phyloP scores from a whole-genome alignment of 2,797 vertebrate genomes.

The Spheniscus humboldti region DNA sequence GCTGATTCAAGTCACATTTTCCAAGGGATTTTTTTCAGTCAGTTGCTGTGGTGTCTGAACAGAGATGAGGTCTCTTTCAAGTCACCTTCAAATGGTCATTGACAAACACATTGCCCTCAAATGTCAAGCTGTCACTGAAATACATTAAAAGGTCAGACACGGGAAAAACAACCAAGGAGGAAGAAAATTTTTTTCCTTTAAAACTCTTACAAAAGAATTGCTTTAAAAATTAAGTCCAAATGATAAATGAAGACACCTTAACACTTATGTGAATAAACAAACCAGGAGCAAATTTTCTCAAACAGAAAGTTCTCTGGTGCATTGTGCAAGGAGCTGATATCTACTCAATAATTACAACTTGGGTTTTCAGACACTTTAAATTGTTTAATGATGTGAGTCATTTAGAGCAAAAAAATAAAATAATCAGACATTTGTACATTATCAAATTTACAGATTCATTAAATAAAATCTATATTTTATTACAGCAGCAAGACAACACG shows the following conservation, averaged over 20 bases:
- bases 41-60: not conserved
- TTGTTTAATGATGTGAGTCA: not conserved
- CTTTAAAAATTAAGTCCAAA: not conserved
- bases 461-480: slow-evolving; percentile 3
- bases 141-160: slow-evolving; percentile 1
- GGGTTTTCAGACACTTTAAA: not conserved
- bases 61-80: not conserved
- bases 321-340: not conserved
- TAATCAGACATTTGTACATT: not conserved
- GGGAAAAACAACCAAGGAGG: not conserved
- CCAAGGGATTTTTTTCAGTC: not conserved
- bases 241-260: not conserved
- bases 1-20: not conserved
- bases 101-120: not conserved
- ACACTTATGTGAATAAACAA: not conserved
- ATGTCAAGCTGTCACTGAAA: slow-evolving; percentile 13
- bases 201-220: not conserved
- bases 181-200: not conserved
- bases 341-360: not conserved
- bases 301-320: not conserved
- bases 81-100: not conserved
- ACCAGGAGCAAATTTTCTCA: not conserved
- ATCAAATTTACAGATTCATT: not conserved
- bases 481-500: not conserved
- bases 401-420: slow-evolving; percentile 9